A percentile compares a stretch with the other conserved stretches of the same genome.
These are phyloP conservation scores for Hippocampus abdominalis DNA, from an alignment of 2,113 vertebrate species.

Conservation along the genomic window DNA sequence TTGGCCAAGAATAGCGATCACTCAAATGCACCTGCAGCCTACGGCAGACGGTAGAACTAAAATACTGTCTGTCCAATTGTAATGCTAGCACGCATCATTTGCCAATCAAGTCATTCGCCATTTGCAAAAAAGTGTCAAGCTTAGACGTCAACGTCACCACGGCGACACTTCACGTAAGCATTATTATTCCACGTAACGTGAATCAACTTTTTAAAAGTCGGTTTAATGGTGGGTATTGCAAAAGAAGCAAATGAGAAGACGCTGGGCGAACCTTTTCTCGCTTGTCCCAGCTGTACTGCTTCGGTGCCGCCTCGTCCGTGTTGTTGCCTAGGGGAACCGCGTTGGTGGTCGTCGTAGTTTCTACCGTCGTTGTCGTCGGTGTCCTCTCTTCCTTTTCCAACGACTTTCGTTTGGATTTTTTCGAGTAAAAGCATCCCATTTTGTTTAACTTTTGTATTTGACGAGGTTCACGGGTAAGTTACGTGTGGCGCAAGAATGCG, in stretches of 20 bases:
- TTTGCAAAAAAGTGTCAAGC: neutral
- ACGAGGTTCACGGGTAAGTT: neutral
- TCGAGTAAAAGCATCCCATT: constrained; percentile 80
- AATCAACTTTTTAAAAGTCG: neutral
- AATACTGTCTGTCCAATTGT: neutral
- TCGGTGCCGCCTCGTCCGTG: constrained; percentile 69
- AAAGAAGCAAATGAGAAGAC: neutral
- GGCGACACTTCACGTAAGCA: neutral
- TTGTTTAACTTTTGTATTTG: neutral
- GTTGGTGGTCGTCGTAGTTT: constrained; percentile 55
- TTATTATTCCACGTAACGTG: neutral
- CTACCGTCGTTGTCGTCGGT: constrained; percentile 45
- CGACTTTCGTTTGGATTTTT: constrained; percentile 76
- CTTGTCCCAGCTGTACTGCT: constrained; percentile 83
- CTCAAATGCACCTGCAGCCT: neutral
- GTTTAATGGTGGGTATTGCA: neutral
- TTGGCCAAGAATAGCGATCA: neutral
- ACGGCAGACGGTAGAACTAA: neutral
- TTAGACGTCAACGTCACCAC: neutral
- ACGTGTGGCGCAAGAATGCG: neutral
- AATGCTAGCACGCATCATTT: neutral
- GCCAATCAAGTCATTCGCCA: neutral
- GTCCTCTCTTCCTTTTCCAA: constrained; percentile 55
- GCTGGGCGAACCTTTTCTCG: constrained; percentile 73
- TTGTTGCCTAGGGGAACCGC: constrained; percentile 66